Conservation (phyloP, 2,797 vertebrate species). For the Hypotaenidia okinawae region DNA sequence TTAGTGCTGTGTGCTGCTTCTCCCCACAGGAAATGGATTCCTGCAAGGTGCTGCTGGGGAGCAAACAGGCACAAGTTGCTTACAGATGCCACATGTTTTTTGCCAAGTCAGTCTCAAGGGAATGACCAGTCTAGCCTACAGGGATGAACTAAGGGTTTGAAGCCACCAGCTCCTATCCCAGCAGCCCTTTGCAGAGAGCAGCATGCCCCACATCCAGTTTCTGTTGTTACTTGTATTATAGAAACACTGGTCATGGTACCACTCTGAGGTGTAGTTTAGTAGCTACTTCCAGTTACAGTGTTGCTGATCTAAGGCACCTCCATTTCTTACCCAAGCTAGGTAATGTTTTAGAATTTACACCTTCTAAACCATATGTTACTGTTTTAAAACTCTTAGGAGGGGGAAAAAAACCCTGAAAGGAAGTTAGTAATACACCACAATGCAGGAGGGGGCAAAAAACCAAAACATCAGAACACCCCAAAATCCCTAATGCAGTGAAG, state of each 20-base stretch:
- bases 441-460: not conserved
- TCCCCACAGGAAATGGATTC: not conserved
- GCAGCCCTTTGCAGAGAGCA: not conserved
- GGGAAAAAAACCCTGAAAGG: not conserved
- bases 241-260: not conserved
- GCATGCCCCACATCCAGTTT: not conserved
- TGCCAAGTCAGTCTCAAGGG: not conserved
- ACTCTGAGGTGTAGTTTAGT: not conserved
- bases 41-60: not conserved
- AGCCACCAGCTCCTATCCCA: rapidly evolving
- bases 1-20: not conserved
- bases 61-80: not conserved
- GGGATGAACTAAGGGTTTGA: not conserved
- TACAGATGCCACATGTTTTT: not conserved
- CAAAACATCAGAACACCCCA: too few species aligned
- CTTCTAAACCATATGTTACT: not conserved
- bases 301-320: not conserved
- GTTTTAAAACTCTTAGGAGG: not conserved
- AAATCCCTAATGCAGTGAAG: not conserved
- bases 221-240: not conserved
- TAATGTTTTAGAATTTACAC: not conserved
- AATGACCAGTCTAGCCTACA: not conserved
- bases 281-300: not conserved
- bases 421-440: not conserved
- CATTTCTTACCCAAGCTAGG: not conserved